Base-by-base conservation (phyloP, 35 echinoderm and acorn worm genomes). In the Eucidaris tribuloides region DNA sequence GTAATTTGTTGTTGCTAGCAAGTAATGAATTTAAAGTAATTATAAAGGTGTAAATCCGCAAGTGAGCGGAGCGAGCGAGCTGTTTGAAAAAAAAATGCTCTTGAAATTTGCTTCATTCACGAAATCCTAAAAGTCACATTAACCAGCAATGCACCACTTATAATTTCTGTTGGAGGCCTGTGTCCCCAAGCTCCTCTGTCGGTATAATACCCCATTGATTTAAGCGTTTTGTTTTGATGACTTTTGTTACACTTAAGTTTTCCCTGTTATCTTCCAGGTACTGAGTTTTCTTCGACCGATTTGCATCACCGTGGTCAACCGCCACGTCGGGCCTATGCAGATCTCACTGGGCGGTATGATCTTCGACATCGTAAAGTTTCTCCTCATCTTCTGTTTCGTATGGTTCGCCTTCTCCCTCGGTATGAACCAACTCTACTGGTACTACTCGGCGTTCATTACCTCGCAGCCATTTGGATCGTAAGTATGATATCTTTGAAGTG, bases 331-430 rank as follows among this genome's bases (percentile, higher is more conserved):
- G 48, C 96, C 96, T 86, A 99, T 99, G 96, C 93, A 96, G 79
- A 99, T 99, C 44, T 99, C 96, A 13, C 81, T 99, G 1, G 96
- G 96, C 49, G 90, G 96, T 42, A 99, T 99, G 96, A 93, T 99
- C 81, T 48, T 89, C n/a, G 96, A 99, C 45, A 99, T 99, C 61
- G 64, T 68, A 42, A 99, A 99, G 81, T 99, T 99, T 83, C 82
- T 99, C 11, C 63, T 93, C 38, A 99, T 99, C 58, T 99, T 99
- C n/a, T 99, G 91, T 35, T 93, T 99, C 22, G 96, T 99, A 2
- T 99, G 96, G 96, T 99, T 99, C 55, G 96, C 96, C 3, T n/a
- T 99, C 84, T 99, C 96, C n/a, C 77, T 99, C 24, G 96, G 96
- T 35, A 93, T 99, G 90, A 99, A 99, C 70, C 96, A 99, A 62